These are phyloP conservation scores for Leptestheria dahalacensis DNA, from an alignment of 1,140 invertebrate genomes.

Conservation along the genomic window DNA sequence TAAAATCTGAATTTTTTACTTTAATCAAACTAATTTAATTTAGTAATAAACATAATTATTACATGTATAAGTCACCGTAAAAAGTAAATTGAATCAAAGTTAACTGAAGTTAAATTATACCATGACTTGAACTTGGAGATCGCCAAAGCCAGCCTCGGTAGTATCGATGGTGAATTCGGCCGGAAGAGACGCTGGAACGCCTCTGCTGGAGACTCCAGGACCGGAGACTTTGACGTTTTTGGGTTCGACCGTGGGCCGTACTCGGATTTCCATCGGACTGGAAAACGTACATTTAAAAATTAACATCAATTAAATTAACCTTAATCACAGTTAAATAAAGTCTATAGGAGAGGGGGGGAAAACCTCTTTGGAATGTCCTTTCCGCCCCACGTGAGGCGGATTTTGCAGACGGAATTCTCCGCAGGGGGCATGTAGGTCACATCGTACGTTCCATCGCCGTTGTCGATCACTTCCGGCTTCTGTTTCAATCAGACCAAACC, in stretches of 20 bases:
- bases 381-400: conserved; percentile 57
- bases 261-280: conserved; percentile 59
- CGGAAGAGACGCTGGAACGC: conserved; percentile 60
- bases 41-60: too few species aligned
- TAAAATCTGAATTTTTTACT: too few species aligned
- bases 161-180: conserved; percentile 67
- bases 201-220: conserved; percentile 49
- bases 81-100: not conserved
- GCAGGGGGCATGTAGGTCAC: conserved; percentile 62
- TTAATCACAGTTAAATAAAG: not conserved
- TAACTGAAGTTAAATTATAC: conserved; percentile 33
- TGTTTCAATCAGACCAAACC: conserved; percentile 23
- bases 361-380: conserved; percentile 61
- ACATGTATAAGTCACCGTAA: conserved; percentile 9
- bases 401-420: conserved; percentile 55
- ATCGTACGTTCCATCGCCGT: conserved; percentile 60
- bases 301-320: conserved; percentile 2
- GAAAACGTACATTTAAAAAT: conserved; percentile 15
- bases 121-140: conserved; percentile 62
- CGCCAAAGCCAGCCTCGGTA: conserved; percentile 58
- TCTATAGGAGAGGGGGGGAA: too few species aligned
- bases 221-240: conserved; percentile 57
- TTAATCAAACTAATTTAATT: too few species aligned
- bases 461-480: conserved; percentile 47
- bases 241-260: conserved; percentile 57